Evolutionary conservation across 2,888 invertebrate species (phyloP), one percentile per base, ranked within the genome.

Genomic region (Heterodera filipjevi): DNA sequence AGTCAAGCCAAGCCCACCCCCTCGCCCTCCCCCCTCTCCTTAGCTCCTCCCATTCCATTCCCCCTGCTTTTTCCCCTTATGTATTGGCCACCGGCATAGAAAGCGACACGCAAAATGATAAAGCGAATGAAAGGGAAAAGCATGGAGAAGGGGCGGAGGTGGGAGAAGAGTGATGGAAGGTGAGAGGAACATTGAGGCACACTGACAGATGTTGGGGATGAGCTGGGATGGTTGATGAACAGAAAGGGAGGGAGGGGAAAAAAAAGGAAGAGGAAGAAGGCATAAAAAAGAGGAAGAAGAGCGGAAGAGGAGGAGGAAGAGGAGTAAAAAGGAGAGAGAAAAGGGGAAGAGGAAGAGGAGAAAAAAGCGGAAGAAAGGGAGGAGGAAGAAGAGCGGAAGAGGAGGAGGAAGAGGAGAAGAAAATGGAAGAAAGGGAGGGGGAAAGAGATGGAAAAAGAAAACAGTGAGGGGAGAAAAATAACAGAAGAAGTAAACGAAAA

Each of bases 101-200:
- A 59, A 59, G 68, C 68, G 68, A 32, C 68, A 68, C 68, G 68
- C 68, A 68, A 59, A 27, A 27, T 22, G 12, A 72, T 16, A n/a
- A 73, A n/a, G 59, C 19, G 64, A 49, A 49, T 22, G 33, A 16
- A 49, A 10, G 30, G 35, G 39, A 72, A 14, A 19, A 49, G 16
- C 16, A 59, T n/a, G 59, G 27, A 32, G 68, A 32, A 35, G 12
- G 22, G 68, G 16, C 68, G 33, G 68, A 59, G n/a, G 59, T n/a
- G n/a, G 59, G 59, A 5, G n/a, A 39, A 10, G 39, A 39, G 39
- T 12, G n/a, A n/a, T n/a, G n/a, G n/a, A n/a, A n/a, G n/a, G n/a
- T n/a, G n/a, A n/a, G n/a, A n/a, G n/a, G n/a, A n/a, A n/a, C n/a
- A n/a, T n/a, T n/a, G n/a, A n/a, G n/a, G n/a, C n/a, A n/a, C n/a